Base-by-base conservation (phyloP, 2,113 vertebrate species). In the Danionella cerebrum region DNA sequence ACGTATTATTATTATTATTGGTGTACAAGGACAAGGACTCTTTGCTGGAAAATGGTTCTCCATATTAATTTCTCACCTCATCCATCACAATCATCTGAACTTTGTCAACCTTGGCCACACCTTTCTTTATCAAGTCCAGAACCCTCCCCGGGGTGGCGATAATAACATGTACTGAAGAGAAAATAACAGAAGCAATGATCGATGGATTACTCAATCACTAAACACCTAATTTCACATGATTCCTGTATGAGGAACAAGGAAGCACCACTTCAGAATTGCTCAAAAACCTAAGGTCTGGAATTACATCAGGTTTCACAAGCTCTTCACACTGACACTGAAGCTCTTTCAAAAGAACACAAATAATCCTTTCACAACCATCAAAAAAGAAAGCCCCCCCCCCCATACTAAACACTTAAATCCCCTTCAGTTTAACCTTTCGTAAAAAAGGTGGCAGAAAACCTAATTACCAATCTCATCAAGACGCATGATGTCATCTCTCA, bases 81-180 rank as follows among this genome's bases (percentile, higher is more conserved):
- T 90, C 89, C 89, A 90, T 90, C 76, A 90, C 87, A 84, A 89
- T 84, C 78, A 90, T 87, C 72, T 88, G 86, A 72, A 87, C 86
- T 67, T 48, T 67, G 52, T 85, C 85, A 73, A 89, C 85, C 76
- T 87, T 89, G 36, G 89, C 89, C 59, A 90, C 82, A 21, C 87
- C 88, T 76, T 90, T 90, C 70, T 87, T 89, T 47, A 90, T 88
- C 65, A 90, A 76, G 75, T 90, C 89, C 73, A 90, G 82, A 52
- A 90, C 87, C 57, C 89, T 80, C 16, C 89, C 89, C 19, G 89
- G 89, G 0, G 89, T 90, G 33, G 89, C 89, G 13, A 89, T 87
- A 70, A 90, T 80, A 38, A 88, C 88, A 58, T 90, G 89, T 38
- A 90, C 89, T 90, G 38, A 13, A 60, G 13, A 36, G 31, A 53